Base-by-base conservation (phyloP, 2,797 vertebrate species). In the Alectoris magna region DNA sequence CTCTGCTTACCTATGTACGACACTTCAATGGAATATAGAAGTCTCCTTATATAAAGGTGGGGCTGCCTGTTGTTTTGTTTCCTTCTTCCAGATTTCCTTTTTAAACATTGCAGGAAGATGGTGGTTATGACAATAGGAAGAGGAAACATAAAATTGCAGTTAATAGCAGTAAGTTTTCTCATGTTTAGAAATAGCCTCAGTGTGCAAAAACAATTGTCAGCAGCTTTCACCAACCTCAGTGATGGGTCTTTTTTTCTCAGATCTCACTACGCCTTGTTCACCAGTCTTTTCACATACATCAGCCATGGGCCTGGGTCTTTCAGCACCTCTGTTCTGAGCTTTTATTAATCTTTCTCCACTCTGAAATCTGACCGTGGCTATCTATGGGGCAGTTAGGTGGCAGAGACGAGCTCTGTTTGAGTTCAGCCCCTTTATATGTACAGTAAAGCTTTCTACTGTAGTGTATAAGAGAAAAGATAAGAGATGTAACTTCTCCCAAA, bases 41-140 rank as follows among this genome's bases (percentile, higher is more conserved):
- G 0, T 62, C 9, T 58, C 46, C 29, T 78, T 81, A 63, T 9
- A 26, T 56, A 84, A 88, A 84, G 17, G n/a, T 59, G 34, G 34
- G 49, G 63, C 63, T 91, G 58, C 19, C 21, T 49, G 41, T 71
- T 90, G 63, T 67, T 59, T 93, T 71, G 29, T 88, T 96, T 94
- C 84, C 73, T 38, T 14, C 55, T 91, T 95, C 76, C 84, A 80
- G 46, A 68, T 70, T 90, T 94, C 84, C 76, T 74, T 69, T 94
- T 83, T 59, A 49, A 53, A 60, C 16, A 6, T 11, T 15, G 58
- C 72, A 21, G 84, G 62, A 70, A 34, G 66, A 51, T 43, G 10
- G 10, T 31, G 46, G 51, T 80, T 87, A 59, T 89, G 44, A 78
- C 66, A 70, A 21, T 31, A 89, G 63, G 63, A 86, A 91, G 39